Evolutionary conservation across 2,888 invertebrate species (phyloP).

Genomic region (Drosophila monieri): DNA sequence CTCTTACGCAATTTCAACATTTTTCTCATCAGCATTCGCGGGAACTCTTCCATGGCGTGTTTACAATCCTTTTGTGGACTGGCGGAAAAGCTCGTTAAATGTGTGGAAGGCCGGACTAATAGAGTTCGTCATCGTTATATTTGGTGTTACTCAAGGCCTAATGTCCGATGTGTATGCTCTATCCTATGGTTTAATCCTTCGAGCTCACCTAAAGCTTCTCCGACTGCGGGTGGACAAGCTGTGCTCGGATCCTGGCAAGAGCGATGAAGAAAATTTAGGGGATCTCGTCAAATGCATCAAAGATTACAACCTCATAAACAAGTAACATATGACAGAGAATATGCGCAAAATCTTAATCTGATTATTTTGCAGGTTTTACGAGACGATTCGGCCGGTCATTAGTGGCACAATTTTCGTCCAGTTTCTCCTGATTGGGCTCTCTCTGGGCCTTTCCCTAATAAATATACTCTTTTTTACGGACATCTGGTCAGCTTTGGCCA

Average conservation of each 20-base stretch:
- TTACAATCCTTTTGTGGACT: conserved; percentile 48
- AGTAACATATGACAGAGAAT: background rate
- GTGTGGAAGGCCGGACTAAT: conserved; percentile 27
- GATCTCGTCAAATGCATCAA: conserved; percentile 28
- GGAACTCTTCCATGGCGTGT: conserved; percentile 43
- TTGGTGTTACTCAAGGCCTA: conserved; percentile 10
- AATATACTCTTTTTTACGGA: conserved; percentile 27
- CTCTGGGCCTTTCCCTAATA: conserved; percentile 31
- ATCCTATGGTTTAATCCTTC: conserved; percentile 7
- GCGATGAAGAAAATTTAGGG: background rate
- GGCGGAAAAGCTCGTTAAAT: conserved; percentile 9
- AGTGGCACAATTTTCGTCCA: conserved; percentile 32
- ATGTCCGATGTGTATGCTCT: conserved; percentile 43
- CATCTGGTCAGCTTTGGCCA: conserved; percentile 5
- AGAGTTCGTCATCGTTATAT: conserved; percentile 28
- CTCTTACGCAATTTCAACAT: conserved; percentile 21
- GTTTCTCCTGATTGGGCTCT: conserved; percentile 30
- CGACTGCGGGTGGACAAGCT: conserved; percentile 12
- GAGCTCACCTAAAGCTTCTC: conserved; percentile 16
- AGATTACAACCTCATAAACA: conserved; percentile 27
- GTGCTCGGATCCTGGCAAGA: conserved; percentile 7
- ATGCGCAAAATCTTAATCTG: accelerated
- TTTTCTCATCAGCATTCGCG: conserved; percentile 5
- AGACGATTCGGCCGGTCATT: conserved; percentile 17
- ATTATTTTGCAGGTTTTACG: conserved; percentile 6